phyloP scores from a whole-genome alignment of 2,888 invertebrate genomes.

The Crocallis elinguaria region DNA sequence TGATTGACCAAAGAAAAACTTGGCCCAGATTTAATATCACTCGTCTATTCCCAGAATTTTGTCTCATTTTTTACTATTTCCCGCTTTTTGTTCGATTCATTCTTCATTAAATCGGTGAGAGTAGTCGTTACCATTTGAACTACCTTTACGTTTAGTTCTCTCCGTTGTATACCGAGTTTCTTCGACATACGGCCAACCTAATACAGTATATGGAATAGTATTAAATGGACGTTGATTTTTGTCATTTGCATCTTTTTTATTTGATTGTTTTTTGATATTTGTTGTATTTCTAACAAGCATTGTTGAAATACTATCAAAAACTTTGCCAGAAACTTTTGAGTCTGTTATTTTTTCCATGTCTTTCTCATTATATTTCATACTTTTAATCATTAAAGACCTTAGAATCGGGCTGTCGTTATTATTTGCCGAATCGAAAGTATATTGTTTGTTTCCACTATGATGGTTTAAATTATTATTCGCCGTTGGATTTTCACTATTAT shows the following conservation, averaged over 20 bases:
- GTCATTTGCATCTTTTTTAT: background rate
- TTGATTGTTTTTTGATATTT: constrained; percentile 5
- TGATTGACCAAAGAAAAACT: too few relatives aligned
- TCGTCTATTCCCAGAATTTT: too few relatives aligned
- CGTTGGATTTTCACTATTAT: constrained; percentile 10
- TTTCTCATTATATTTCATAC: constrained; percentile 3
- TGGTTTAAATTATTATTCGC: background rate
- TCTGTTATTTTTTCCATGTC: too few relatives aligned
- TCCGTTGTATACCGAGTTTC: background rate
- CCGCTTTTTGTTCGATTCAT: background rate
- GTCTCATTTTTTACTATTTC: background rate
- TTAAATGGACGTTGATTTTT: too few relatives aligned
- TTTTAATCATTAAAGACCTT: constrained; percentile 16
- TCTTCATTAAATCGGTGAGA: constrained; percentile 13
- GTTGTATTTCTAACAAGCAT: background rate
- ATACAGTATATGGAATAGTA: too few relatives aligned
- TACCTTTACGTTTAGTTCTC: background rate
- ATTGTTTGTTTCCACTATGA: background rate
- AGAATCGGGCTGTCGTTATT: constrained; percentile 16
- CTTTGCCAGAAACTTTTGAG: too few relatives aligned
- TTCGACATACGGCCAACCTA: background rate
- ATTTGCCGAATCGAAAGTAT: background rate
- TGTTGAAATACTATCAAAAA: background rate
- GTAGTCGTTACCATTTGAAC: background rate
- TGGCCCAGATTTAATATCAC: too few relatives aligned